phyloP scores from a whole-genome alignment of 2,113 vertebrate genomes.

The Nothocercus nigrocapillus region DNA sequence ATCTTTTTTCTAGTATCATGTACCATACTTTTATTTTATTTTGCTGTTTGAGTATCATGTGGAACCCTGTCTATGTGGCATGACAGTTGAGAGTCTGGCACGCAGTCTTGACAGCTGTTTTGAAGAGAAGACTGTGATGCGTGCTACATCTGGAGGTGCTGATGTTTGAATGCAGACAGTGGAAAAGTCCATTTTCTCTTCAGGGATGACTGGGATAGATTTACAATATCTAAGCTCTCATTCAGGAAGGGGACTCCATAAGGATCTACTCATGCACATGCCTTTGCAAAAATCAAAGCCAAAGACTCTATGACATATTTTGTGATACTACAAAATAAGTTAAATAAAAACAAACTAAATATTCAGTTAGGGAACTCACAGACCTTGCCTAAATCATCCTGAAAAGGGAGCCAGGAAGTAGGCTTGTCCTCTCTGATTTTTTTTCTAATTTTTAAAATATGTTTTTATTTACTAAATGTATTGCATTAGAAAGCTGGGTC shows the following conservation, averaged over 20 bases:
- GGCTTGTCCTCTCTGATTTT: not conserved
- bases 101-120: constrained; percentile 43
- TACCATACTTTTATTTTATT: not conserved
- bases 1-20: not conserved
- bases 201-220: constrained; percentile 54
- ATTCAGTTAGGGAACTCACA: not conserved
- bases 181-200: constrained; percentile 61
- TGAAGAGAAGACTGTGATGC: not conserved
- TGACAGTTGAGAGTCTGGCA: constrained; percentile 17
- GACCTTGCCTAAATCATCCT: not conserved
- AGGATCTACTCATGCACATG: constrained; percentile 55
- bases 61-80: constrained; percentile 25
- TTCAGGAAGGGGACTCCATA: constrained; percentile 48
- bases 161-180: constrained; percentile 31
- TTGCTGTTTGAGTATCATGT: not conserved
- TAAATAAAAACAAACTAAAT: constrained; percentile 35
- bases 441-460: not conserved
- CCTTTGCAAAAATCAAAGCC: constrained; percentile 38
- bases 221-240: constrained; percentile 43
- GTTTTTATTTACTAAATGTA: not conserved
- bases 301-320: constrained; percentile 34
- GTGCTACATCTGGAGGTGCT: constrained; percentile 60
- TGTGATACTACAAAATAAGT: not conserved
- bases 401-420: not conserved
- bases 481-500: not conserved